Conservation (phyloP, 2,113 vertebrate genomes). For the Bubo scandiacus region DNA sequence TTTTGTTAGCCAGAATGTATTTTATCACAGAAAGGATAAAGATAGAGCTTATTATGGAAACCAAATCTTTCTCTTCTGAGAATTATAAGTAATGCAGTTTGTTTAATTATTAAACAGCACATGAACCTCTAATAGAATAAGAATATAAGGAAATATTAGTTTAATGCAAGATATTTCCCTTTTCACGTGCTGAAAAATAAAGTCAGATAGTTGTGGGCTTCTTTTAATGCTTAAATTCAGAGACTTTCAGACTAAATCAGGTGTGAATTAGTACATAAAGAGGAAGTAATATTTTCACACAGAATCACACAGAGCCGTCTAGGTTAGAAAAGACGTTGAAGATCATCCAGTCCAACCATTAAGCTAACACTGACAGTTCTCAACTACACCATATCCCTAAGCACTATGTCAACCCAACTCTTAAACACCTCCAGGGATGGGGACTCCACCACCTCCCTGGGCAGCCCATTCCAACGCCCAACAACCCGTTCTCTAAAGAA, state of each 20-base stretch:
- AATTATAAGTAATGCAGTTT: neutral
- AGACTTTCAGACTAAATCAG: neutral
- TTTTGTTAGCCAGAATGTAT: neutral
- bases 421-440: too few species aligned
- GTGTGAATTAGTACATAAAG: neutral
- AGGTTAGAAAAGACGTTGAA: too few species aligned
- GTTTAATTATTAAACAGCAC: neutral
- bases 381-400: too few species aligned
- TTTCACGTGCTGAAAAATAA: neutral
- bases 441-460: too few species aligned
- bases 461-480: too few species aligned
- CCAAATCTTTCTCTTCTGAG: neutral
- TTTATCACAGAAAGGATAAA: neutral
- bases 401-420: too few species aligned
- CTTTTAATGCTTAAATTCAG: neutral
- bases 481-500: too few species aligned
- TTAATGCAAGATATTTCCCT: neutral
- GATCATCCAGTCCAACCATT: too few species aligned
- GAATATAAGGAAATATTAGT: neutral
- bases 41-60: neutral
- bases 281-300: neutral
- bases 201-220: neutral
- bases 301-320: too few species aligned
- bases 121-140: neutral
- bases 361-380: too few species aligned